A percentile compares a stretch with the other conserved stretches of the same genome.
phyloP scores from a whole-genome alignment of 2,888 invertebrate genomes.

The Oasisia sp. region DNA sequence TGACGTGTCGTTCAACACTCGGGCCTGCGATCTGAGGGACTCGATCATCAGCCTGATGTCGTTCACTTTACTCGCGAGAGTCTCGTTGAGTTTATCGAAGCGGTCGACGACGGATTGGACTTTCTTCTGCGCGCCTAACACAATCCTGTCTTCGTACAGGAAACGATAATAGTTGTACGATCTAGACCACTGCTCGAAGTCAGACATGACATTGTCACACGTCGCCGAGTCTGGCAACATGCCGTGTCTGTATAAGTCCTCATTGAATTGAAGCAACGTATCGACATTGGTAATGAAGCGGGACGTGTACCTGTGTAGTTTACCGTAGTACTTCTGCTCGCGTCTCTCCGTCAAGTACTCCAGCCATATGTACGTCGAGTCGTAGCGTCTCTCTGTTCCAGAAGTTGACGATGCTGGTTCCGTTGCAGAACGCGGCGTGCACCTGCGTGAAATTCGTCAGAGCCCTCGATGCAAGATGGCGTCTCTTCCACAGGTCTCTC shows the following conservation, averaged over 20 bases:
- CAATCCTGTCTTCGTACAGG: constrained; percentile 14
- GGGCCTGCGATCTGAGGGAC: not conserved
- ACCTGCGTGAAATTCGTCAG: not conserved
- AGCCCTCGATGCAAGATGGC: not conserved
- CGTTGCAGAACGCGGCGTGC: not conserved
- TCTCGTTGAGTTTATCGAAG: not conserved
- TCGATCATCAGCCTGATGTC: not conserved
- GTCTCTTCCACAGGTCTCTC: not conserved
- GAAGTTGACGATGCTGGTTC: not conserved
- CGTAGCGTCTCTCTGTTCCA: not conserved
- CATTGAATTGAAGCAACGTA: not conserved
- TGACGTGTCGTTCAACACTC: not conserved
- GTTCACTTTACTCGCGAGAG: not conserved
- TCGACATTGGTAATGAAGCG: not conserved
- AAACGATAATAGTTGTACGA: constrained; percentile 25
- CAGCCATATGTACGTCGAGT: not conserved
- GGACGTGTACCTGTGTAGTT: not conserved
- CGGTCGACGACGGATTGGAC: not conserved
- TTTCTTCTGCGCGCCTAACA: not conserved
- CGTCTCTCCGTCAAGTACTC: not conserved
- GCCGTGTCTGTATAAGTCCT: not conserved
- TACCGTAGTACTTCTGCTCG: not conserved
- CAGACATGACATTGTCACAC: not conserved
- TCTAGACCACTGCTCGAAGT: not conserved
- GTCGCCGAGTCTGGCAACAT: not conserved